A percentile compares a stretch with the other conserved stretches of the same genome.
Conservation (phyloP, 2,113 vertebrate species). For the Ophthalmolycus amberensis region DNA sequence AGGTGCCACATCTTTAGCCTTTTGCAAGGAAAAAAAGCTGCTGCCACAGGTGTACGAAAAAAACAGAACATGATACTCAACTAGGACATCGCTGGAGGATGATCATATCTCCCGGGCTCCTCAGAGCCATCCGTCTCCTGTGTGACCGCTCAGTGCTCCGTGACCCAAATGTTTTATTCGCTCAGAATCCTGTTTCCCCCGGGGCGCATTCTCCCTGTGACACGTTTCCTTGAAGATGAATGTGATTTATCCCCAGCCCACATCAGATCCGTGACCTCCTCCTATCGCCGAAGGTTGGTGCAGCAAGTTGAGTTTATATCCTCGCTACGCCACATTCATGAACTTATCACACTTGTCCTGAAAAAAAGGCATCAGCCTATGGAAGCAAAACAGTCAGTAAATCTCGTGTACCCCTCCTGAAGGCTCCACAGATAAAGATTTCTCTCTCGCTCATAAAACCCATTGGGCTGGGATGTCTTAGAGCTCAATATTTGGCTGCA, state of each 20-base stretch:
- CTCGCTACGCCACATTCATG: conserved; percentile 44
- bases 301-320: conserved; percentile 45
- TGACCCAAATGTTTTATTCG: conserved; percentile 73
- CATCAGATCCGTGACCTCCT: conserved; percentile 63
- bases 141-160: conserved; percentile 51
- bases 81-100: conserved; percentile 62
- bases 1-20: conserved; percentile 29
- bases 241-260: conserved; percentile 70
- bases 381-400: conserved; percentile 31
- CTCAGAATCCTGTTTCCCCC: conserved; percentile 58
- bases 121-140: conserved; percentile 67
- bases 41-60: conserved; percentile 34
- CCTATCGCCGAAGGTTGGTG: conserved; percentile 53
- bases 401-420: conserved; percentile 24
- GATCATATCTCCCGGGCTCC: conserved; percentile 58
- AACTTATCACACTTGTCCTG: conserved; percentile 41
- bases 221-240: conserved; percentile 68
- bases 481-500: conserved; percentile 29
- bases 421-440: conserved; percentile 28
- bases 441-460: conserved; percentile 8
- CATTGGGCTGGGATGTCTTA: conserved; percentile 19
- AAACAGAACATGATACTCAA: conserved; percentile 51
- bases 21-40: conserved; percentile 2
- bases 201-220: conserved; percentile 74
- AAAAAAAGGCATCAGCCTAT: conserved; percentile 21